These are phyloP conservation scores for Anthopleura sola DNA, from an alignment of 64 coral and sea anemone species.

Conservation along the genomic window DNA sequence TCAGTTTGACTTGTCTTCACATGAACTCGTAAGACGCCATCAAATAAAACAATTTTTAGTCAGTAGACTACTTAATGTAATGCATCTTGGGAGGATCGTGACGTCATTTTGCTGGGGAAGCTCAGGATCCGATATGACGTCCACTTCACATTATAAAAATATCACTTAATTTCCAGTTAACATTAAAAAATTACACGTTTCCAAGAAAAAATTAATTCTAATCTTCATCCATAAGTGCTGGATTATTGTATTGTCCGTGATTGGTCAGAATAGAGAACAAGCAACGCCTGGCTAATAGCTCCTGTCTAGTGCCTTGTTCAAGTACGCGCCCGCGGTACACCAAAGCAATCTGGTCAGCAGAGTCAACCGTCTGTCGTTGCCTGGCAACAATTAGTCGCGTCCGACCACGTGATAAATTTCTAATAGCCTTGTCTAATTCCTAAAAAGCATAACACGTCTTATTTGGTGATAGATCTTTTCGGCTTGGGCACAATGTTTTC, in stretches of 20 bases:
- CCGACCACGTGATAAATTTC: constrained; percentile 42
- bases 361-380: constrained; percentile 40
- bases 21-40: too few species aligned
- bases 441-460: constrained; percentile 7
- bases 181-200: not conserved
- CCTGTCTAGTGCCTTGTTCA: constrained; percentile 59
- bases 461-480: too few species aligned
- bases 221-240: not conserved
- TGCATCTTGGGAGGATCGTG: too few species aligned
- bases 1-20: too few species aligned
- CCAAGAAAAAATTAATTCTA: not conserved
- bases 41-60: too few species aligned
- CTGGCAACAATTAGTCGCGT: constrained; percentile 69
- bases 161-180: too few species aligned
- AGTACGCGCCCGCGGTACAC: constrained; percentile 75
- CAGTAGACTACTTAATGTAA: too few species aligned
- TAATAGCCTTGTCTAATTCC: constrained; percentile 52
- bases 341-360: constrained; percentile 73
- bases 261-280: constrained; percentile 38
- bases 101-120: too few species aligned
- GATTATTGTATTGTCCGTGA: constrained; percentile 1
- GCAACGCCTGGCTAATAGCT: constrained; percentile 30
- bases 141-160: too few species aligned
- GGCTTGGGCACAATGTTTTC: too few species aligned
- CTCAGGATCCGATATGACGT: too few species aligned